Evolutionary conservation across 2,113 vertebrate species (phyloP).

Genomic region (Nothobranchius furzeri): DNA sequence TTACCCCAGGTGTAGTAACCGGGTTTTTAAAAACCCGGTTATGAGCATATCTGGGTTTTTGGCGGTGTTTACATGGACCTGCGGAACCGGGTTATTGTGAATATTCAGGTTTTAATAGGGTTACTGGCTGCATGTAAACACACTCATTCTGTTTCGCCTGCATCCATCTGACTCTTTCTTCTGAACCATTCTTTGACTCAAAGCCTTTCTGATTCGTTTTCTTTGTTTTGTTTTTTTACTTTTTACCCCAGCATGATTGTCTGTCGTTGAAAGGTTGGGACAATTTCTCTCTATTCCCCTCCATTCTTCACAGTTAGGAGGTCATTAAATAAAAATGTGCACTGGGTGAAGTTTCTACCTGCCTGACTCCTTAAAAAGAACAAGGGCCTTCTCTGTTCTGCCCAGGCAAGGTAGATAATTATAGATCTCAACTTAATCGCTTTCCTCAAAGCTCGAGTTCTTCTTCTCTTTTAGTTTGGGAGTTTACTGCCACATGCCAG

Average conservation of each 20-base stretch:
- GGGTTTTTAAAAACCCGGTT: too few relatives aligned
- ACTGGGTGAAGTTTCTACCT: conserved; percentile 63
- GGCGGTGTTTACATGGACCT: too few relatives aligned
- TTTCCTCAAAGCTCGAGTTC: conserved; percentile 57
- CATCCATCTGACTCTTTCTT: background rate
- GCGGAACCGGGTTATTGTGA: too few relatives aligned
- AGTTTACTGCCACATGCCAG: conserved; percentile 34
- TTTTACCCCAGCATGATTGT: conserved; percentile 35
- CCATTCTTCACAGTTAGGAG: conserved; percentile 58
- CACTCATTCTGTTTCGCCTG: background rate
- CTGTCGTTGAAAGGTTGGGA: conserved; percentile 69
- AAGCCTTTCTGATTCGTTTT: background rate
- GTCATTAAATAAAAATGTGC: conserved; percentile 75
- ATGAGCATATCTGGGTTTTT: too few relatives aligned
- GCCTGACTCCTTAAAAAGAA: conserved; percentile 49
- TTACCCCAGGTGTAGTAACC: too few relatives aligned
- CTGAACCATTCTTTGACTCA: background rate
- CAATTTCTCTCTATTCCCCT: conserved; percentile 33
- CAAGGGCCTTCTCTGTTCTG: conserved; percentile 69
- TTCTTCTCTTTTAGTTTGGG: conserved; percentile 32
- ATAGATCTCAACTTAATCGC: conserved; percentile 67
- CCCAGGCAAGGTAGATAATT: conserved; percentile 72
- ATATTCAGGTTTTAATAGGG: too few relatives aligned
- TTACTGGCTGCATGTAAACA: too few relatives aligned
- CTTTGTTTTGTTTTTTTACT: conserved; percentile 1